These are phyloP conservation scores for Dusona sp. DNA, from an alignment of 2,888 invertebrate species.

Conservation along the genomic window DNA sequence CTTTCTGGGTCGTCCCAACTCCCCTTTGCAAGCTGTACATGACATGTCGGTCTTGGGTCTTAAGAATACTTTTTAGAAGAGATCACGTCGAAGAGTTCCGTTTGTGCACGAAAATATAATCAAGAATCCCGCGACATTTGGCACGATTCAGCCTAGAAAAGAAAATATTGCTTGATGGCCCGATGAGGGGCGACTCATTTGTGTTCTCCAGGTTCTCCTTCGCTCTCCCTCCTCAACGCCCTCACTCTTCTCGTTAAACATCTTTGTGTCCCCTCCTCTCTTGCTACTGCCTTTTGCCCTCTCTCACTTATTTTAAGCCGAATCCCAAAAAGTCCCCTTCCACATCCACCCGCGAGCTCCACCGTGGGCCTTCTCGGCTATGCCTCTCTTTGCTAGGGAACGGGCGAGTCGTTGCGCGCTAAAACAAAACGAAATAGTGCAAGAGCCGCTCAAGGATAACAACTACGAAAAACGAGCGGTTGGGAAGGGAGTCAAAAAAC, in stretches of 20 bases:
- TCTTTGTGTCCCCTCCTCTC: conserved; percentile 1
- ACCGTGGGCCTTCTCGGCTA: conserved; percentile 4
- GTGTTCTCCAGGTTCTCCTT: conserved; percentile 2
- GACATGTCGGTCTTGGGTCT: not conserved
- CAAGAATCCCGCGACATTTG: conserved; percentile 49
- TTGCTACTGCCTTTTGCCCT: not conserved
- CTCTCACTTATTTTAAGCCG: not conserved
- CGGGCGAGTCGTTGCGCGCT: conserved; percentile 75
- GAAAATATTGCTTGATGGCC: conserved; percentile 17
- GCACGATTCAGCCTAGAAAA: conserved; percentile 16
- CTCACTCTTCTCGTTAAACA: conserved; percentile 17
- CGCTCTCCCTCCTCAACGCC: not conserved
- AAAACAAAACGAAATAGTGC: conserved; percentile 83
- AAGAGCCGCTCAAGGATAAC: conserved; percentile 83
- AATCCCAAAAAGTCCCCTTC: conserved; percentile 35
- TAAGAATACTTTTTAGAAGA: conserved; percentile 18
- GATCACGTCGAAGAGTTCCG: conserved; percentile 5
- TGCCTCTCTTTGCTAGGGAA: conserved; percentile 70
- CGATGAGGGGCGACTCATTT: conserved; percentile 2
- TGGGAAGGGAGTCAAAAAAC: conserved; percentile 38
- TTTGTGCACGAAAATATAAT: conserved; percentile 36
- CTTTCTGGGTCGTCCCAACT: conserved; percentile 6
- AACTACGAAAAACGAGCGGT: conserved; percentile 75
- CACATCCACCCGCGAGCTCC: not conserved
- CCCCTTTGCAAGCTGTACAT: not conserved